Evolutionary conservation across 2,113 vertebrate species (phyloP), one percentile per base, ranked within the genome.

Genomic region (Heterotilapia buettikoferi): DNA sequence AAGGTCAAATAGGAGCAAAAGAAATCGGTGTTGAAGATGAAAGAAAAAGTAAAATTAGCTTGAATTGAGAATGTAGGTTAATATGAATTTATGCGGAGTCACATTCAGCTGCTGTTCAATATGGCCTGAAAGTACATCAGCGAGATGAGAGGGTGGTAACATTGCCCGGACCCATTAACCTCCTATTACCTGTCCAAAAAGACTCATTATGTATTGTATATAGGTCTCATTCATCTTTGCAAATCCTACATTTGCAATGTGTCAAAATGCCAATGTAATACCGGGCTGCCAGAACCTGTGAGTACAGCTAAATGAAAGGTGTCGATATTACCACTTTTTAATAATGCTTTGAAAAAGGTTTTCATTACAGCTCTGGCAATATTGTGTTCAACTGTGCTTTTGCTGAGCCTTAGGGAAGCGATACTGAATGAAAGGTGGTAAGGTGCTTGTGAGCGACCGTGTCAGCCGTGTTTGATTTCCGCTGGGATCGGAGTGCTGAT

Each of bases 401-500:
- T 83, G 80, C 79, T 12, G 33, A 53, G 56, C 63, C 84, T 89
- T 5, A 57, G 81, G 50, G 85, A 92, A 59, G 33, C 82, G 87
- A 88, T 92, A 92, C 53, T 4, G 56, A 87, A 52, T 53, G 57
- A 26, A 84, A 82, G 85, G 85, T 36, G 59, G 78, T 29, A 47
- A 11, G 63, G 24, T 18, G 31, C 59, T 79, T 13, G 31, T 24
- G 40, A 45, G 21, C 84, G 47, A 40, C 26, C 14, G 24, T 80
- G 52, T 80, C 40, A 86, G 85, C 83, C 13, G 31, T 16, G 52
- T 93, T 94, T 94, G 85, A 95, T 93, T 94, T 95, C 94, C 85
- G 90, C 14, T 56, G 56, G 84, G 88, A 92, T 84, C 81, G 18
- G 38, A 86, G 52, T 13, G 29, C 29, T 90, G 83, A 92, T 93